Percentiles rank a stretch among this genome's conserved stretches.
phyloP scores from a whole-genome alignment of 2,888 invertebrate genomes.

The Standfussiana lucernea region DNA sequence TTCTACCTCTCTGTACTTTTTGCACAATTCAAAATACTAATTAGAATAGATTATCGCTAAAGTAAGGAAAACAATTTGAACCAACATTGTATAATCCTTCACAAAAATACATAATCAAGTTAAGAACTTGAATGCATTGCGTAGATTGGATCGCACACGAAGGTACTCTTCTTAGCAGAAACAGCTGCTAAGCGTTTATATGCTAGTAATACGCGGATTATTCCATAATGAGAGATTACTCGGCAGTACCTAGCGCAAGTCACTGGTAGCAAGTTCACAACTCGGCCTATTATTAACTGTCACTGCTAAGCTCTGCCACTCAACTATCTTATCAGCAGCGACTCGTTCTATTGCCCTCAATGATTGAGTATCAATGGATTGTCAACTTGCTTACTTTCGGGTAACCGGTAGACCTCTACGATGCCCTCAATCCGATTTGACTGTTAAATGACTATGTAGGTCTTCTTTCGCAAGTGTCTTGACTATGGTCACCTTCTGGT shows the following conservation, averaged over 20 bases:
- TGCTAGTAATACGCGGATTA: slow-evolving; percentile 44
- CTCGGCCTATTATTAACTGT: slow-evolving; percentile 53
- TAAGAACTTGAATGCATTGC: neutral
- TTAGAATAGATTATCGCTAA: neutral
- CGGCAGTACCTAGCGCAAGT: slow-evolving; percentile 4
- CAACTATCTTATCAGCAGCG: slow-evolving; percentile 52
- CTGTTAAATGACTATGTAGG: slow-evolving; percentile 23
- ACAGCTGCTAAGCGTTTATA: slow-evolving; percentile 26
- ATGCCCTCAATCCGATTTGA: slow-evolving; percentile 48
- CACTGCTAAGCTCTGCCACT: slow-evolving; percentile 51
- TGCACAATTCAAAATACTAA: neutral
- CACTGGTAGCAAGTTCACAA: slow-evolving; percentile 40
- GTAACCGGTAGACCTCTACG: slow-evolving; percentile 15
- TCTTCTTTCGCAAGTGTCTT: slow-evolving; percentile 48
- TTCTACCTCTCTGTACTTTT: neutral
- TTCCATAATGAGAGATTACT: slow-evolving; percentile 2
- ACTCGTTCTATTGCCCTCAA: slow-evolving; percentile 54
- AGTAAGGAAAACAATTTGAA: neutral
- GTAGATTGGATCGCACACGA: slow-evolving; percentile 32
- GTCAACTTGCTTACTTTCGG: slow-evolving; percentile 41
- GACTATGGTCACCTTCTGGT: neutral
- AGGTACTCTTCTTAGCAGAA: slow-evolving; percentile 17
- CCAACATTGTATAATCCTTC: neutral
- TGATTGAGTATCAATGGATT: slow-evolving; percentile 37
- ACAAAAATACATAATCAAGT: neutral